These are phyloP conservation scores for Leucophenga montana DNA, from an alignment of 2,888 invertebrate genomes.

Conservation along the genomic window DNA sequence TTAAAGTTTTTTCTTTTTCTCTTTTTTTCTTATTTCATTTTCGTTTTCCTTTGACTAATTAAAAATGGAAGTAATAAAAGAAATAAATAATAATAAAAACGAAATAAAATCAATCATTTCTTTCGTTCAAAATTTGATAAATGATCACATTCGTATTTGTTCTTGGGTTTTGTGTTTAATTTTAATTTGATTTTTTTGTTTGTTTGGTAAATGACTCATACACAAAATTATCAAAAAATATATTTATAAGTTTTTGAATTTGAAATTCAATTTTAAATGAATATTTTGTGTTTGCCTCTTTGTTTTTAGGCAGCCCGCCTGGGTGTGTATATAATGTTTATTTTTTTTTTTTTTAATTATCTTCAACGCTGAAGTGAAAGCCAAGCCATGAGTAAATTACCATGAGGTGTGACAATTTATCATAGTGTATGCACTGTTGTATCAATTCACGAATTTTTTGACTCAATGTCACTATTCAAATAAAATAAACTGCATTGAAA, in stretches of 20 bases:
- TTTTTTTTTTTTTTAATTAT: too few species aligned
- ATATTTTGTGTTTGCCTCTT: neutral
- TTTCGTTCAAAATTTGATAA: conserved; percentile 60
- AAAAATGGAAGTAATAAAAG: conserved; percentile 48
- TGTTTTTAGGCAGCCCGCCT: neutral
- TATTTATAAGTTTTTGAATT: conserved; percentile 4
- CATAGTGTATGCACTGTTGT: neutral
- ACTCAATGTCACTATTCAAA: neutral
- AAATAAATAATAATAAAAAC: conserved; percentile 37
- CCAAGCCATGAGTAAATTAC: conserved; percentile 1
- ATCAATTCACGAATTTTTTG: neutral
- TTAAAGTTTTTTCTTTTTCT: conserved; percentile 21
- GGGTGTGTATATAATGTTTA: neutral
- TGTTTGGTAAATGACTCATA: conserved; percentile 19
- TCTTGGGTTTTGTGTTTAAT: conserved; percentile 10
- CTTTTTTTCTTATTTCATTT: neutral
- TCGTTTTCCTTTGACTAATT: conserved; percentile 50
- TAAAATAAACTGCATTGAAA: too few species aligned
- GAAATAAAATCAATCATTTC: conserved; percentile 57
- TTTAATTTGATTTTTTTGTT: neutral
- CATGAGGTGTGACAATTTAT: conserved; percentile 2
- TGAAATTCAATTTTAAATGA: conserved; percentile 7
- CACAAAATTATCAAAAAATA: conserved; percentile 20
- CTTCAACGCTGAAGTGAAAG: neutral
- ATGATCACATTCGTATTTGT: conserved; percentile 40